Evolutionary conservation across 2,888 invertebrate species (phyloP), one percentile per base, ranked within the genome.

Genomic region (Sipha maydis): DNA sequence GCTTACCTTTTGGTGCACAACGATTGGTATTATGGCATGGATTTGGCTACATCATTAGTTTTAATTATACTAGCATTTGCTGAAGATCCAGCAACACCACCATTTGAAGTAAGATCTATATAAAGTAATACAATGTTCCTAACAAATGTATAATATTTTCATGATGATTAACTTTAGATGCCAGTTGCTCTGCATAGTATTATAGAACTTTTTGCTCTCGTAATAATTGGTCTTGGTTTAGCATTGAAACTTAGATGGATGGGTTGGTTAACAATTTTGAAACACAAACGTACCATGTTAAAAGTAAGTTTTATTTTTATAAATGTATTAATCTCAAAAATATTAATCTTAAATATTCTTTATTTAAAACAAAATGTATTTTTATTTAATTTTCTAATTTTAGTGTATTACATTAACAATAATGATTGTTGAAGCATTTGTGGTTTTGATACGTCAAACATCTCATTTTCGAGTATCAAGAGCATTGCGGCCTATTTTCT

Each of bases 1-100:
- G 96, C 97, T 0, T 97, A 97, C 92, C 93, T 97, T 73, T 93
- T 97, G 85, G 97, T 97, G 0, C 97, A 97, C 92, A 97, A 97
- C 91, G 94, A 94, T 89, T 96, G 96, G 96, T 97, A 97, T 92
- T 96, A 97, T 91, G 94, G 95, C 5, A 92, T 97, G 90, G 97
- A 97, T 92, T 92, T 97, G 83, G 92, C 95, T 85, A 96, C 96
- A 19, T 96, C 97, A 0, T 91, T 97, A 80, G 92, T 96, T 83
- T 93, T 97, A 8, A 93, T 97, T 85, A 92, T 94, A 25, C 93
- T 97, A 89, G 97, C 97, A 7, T 93, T 96, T 90, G 95, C 95
- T 54, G 97, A 97, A 91, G 95, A 95, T 89, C 97, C 97, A 0
- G 96, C 97, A 0, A 95, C 96, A 67, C 94, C 95, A 48, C 92